Evolutionary conservation across 1,140 invertebrate genomes (phyloP), one percentile per base, ranked within the genome.

Genomic region (Pachyrhynchus sulphureomaculatus): DNA sequence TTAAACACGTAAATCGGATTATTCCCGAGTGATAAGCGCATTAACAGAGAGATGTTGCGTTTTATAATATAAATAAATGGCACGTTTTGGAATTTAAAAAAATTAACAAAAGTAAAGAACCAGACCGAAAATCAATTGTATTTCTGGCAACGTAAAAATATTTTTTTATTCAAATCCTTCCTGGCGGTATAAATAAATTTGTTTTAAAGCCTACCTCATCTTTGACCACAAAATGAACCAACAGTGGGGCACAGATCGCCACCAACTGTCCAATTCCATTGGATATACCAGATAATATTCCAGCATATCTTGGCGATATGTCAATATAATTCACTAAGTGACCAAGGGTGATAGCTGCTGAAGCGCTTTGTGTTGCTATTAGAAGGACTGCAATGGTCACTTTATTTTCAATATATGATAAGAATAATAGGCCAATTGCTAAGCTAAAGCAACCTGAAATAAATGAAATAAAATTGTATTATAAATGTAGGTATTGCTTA

Each of bases 281-380:
- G 23, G 88, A 89, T 17, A 92, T 79, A 4, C 90, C 87, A 84
- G 89, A 88, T 64, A 89, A 74, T 0, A 81, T 82, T 10, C 87
- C 86, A 17, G 88, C 86, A 75, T 80, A 84, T 75, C 85, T 86
- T 8, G 86, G 86, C 0, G 88, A 82, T 47, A 91, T 79, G 68
- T 91, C 88, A 15, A 91, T 80, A 68, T 89, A 85, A 68, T 89
- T 89, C 2, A 83, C 69, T 53, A 78, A 69, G 51, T 76, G 88
- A 3, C 91, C 92, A 33, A 88, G 84, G 52, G 85, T 88, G 17
- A 85, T 79, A 12, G 88, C 87, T 8, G 89, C 85, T 64, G 92
- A 91, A 1, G 89, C 76, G 0, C 88, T 86, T 8, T 92, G 88
- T 18, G 88, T 86, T 3, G 85, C 55, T 0, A 85, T 81, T 3